Conservation (phyloP, 1,140 invertebrate genomes). For the Zaprionus taronus region DNA sequence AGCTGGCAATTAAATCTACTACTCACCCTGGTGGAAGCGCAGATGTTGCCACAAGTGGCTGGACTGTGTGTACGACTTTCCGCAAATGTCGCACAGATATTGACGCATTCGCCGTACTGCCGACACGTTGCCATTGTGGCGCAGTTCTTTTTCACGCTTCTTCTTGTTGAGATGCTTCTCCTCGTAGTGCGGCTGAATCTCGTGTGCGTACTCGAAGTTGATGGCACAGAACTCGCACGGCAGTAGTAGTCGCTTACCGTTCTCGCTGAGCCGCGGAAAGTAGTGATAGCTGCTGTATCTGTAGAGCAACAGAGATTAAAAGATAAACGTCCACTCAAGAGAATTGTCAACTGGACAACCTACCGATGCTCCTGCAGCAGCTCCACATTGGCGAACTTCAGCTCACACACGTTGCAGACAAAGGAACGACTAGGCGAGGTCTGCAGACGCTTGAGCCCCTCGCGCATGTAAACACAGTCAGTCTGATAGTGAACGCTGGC, state of each 20-base stretch:
- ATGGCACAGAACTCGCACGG: constrained; percentile 76
- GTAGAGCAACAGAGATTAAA: constrained; percentile 17
- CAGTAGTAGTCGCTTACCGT: constrained; percentile 47
- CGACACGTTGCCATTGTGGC: constrained; percentile 7
- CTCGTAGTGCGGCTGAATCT: constrained; percentile 84
- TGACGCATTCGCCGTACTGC: constrained; percentile 79
- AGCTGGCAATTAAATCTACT: neutral
- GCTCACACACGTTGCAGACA: constrained; percentile 85
- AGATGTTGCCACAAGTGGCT: constrained; percentile 87
- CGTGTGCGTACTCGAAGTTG: constrained; percentile 83
- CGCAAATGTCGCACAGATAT: constrained; percentile 87
- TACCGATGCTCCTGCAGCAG: constrained; percentile 85
- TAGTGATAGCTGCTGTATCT: constrained; percentile 73
- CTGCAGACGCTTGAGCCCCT: constrained; percentile 59
- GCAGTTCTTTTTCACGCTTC: constrained; percentile 71
- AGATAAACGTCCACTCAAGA: neutral
- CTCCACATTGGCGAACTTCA: constrained; percentile 74
- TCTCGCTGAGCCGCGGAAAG: constrained; percentile 67
- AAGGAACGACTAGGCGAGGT: constrained; percentile 71
- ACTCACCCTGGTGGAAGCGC: constrained; percentile 86
- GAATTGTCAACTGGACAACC: constrained; percentile 4
- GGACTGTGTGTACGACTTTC: constrained; percentile 87
- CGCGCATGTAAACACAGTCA: constrained; percentile 85
- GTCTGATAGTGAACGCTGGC: constrained; percentile 86
- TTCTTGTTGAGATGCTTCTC: constrained; percentile 77